Evolutionary conservation across 2,113 vertebrate species (phyloP), one percentile per base, ranked within the genome.

Genomic region (Ranitomeya variabilis): DNA sequence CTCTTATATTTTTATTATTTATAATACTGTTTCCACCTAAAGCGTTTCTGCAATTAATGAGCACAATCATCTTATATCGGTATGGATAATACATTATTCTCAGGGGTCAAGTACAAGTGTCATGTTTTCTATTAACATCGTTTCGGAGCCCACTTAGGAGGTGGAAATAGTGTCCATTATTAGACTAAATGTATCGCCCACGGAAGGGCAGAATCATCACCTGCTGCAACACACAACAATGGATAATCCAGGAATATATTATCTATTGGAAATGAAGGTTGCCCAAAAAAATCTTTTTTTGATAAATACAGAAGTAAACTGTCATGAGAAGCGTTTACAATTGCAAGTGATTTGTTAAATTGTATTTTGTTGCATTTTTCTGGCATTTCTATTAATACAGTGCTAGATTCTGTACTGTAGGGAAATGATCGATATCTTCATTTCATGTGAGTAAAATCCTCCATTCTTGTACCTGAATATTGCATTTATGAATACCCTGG

Each of bases 21-120:
- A 13, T 2, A 52, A 12, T 21, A 52, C n/a, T 21, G 62, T 52
- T 83, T 67, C 37, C 26, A 60, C 8, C n/a, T 12, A 31, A 52
- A 21, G 19, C 54, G 6, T 26, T 19, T 51, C 19, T n/a, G 31
- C 16, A 51, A 59, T 52, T 21, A 67, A 51, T 37, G 45, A 74
- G 45, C 71, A 76, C 15, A 66, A 52, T 66, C 60, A 4, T 82
- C 19, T 81, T 31, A 13, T 60, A 18, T 15, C 37, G 10, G 31
- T 82, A 19, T 2, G 59, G 26, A 37, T 6, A 26, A 54, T 51
- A 21, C 14, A 73, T 45, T 21, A 78, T 78, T 52, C 76, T n/a
- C 77, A 79, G 77, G 14, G 76, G 12, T 78, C 52, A 77, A 52
- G 73, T 19, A 76, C n/a, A 81, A 19, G 80, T 62, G 80, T 21